phyloP scores from a whole-genome alignment of 2,113 vertebrate species.

The Vireo altiloquus region DNA sequence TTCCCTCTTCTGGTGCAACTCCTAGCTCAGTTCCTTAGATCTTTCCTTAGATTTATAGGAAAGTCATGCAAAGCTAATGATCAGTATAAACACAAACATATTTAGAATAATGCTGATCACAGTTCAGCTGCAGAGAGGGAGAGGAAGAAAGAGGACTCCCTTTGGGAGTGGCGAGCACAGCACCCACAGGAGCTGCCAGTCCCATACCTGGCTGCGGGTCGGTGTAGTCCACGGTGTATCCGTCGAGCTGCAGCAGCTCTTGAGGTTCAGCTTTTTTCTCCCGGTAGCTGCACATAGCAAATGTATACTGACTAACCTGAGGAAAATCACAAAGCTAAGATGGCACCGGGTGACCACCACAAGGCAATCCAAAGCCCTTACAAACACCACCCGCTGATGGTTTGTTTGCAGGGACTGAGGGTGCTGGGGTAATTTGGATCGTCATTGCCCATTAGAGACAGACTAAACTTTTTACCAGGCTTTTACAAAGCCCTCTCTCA shows the following conservation, averaged over 20 bases:
- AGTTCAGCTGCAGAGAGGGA: neutral
- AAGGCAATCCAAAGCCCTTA: neutral
- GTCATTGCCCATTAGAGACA: neutral
- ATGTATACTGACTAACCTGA: slow-evolving; percentile 99
- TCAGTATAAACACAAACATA: neutral
- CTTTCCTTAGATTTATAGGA: slow-evolving; percentile 28
- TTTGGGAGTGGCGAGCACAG: accelerated
- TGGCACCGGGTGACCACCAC: neutral
- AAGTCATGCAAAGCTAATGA: slow-evolving; percentile 13
- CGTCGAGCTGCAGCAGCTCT: slow-evolving; percentile 94
- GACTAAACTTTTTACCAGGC: neutral
- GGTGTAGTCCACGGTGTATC: slow-evolving; percentile 98
- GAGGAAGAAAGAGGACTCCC: neutral
- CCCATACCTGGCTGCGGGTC: slow-evolving; percentile 94
- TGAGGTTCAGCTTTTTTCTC: slow-evolving; percentile 98
- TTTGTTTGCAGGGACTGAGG: neutral
- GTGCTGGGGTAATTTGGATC: neutral
- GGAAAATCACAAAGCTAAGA: slow-evolving; percentile 51
- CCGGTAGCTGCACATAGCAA: slow-evolving; percentile 99
- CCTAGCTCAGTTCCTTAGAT: neutral
- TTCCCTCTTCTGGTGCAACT: neutral
- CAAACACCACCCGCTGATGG: accelerated
- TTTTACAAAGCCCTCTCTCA: neutral
- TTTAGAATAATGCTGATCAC: slow-evolving; percentile 13
- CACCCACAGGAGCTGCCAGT: accelerated